phyloP scores from a whole-genome alignment of 2,797 vertebrate genomes.

The Petrocephalus sullivani region DNA sequence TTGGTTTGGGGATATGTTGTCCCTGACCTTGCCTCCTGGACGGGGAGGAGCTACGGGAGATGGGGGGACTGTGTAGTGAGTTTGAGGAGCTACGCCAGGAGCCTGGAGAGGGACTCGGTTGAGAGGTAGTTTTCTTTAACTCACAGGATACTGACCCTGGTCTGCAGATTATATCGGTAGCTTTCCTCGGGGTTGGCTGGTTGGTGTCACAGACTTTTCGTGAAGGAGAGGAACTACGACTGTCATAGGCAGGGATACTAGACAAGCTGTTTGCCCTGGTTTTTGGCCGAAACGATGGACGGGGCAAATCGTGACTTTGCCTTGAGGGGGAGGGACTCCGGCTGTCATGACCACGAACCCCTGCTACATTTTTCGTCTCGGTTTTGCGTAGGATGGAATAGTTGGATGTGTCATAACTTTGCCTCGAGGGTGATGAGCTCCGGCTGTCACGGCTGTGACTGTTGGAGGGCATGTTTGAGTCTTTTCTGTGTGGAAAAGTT shows the following conservation, averaged over 20 bases:
- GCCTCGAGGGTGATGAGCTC: slow-evolving; percentile 35
- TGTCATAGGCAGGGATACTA: background rate
- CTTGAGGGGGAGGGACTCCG: slow-evolving; percentile 41
- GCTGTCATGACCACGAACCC: background rate
- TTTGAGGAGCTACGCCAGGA: slow-evolving; percentile 48
- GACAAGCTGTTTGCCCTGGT: background rate
- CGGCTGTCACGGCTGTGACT: slow-evolving; percentile 33
- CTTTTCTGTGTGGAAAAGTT: slow-evolving; percentile 36
- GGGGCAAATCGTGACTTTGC: slow-evolving; percentile 39
- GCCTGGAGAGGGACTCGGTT: slow-evolving; percentile 46
- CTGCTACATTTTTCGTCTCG: slow-evolving; percentile 16
- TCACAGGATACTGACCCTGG: slow-evolving; percentile 38
- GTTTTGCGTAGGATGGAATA: slow-evolving; percentile 27
- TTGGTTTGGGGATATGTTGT: slow-evolving; percentile 33
- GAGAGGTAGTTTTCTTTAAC: slow-evolving; percentile 30
- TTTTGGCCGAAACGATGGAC: slow-evolving; percentile 33
- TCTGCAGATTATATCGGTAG: slow-evolving; percentile 43
- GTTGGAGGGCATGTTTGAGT: slow-evolving; percentile 35
- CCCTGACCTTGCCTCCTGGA: slow-evolving; percentile 40
- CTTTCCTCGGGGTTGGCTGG: slow-evolving; percentile 43
- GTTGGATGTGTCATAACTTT: slow-evolving; percentile 17
- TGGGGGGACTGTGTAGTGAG: slow-evolving; percentile 50
- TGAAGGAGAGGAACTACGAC: slow-evolving; percentile 15
- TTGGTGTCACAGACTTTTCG: slow-evolving; percentile 12
- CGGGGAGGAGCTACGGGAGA: slow-evolving; percentile 52